Base-by-base conservation (phyloP, 2,113 vertebrate genomes). In the Catagonus wagneri region DNA sequence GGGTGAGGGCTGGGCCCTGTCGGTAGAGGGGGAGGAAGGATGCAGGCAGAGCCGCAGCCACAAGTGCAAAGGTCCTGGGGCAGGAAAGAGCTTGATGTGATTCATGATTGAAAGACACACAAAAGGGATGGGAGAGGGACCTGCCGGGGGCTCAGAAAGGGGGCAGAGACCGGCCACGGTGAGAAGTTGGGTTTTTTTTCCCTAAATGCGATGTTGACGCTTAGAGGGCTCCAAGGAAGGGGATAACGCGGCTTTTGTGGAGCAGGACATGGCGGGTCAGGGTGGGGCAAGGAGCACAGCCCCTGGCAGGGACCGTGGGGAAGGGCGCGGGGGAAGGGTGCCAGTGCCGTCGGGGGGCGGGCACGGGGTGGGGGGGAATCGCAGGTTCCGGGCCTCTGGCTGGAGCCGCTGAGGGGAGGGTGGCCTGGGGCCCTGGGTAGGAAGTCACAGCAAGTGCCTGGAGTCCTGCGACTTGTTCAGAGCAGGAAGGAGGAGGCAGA, bases 281-380 rank as follows among this genome's bases (percentile, higher is more conserved):
- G 13, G 20, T n/a, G 6, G 10, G 23, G 32, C 9, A 8, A 36
- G 7, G 16, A 22, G 29, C 0, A 1, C 8, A 8, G 50, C 13
- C 60, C 44, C 13, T 25, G 11, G 3, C 39, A 61, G 58, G 83
- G 14, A 15, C 6, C 65, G 0, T 2, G 36, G 36, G 71, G 54
- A 78, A 39, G 68, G 39, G 11, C 8, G 4, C 20, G n/a, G 11
- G 1, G 6, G 58, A 23, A 65, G 34, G 14, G 7, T 2, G 16
- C 6, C 1, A 60, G 32, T 23, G 36, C 7, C 1, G 0, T 6
- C 14, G 7, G 3, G 61, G 36, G 54, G 6, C 0, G 27, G 58
- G 65, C 4, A 4, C 12, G 0, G 1, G 2, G 36, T 68, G 50
- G 36, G 29, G 17, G 11, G 29, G 14, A 27, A 27, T 54, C n/a